Base-by-base conservation (phyloP, 2,888 invertebrate species). In the Lasioglossum morio region DNA sequence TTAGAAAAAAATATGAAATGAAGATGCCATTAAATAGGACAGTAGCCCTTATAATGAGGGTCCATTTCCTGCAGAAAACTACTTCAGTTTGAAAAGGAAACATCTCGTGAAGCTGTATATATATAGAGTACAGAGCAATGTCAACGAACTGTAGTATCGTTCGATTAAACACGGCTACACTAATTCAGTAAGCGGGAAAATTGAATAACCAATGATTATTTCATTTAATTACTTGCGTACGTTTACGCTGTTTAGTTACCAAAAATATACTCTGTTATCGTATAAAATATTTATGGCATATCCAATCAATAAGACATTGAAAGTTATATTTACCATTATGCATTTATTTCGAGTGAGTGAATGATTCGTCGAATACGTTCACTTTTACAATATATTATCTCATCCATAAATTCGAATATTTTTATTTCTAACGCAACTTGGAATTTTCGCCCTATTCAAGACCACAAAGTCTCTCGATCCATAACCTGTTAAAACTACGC, bases 81-180 rank as follows among this genome's bases (percentile, higher is more conserved):
- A 40, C n/a, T 37, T 37, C 5, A 63, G n/a, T 27, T n/a, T 75
- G 30, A 60, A 76, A 79, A 60, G 60, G 19, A 30, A n/a, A 63
- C 27, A 40, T 37, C 4, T 72, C 12, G 73, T 19, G 72, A 48
- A 48, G 63, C 19, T 34, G 43, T 27, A 30, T 14, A 53, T 14
- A 60, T 14, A 16, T 14, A 46, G 27, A 60, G 60, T 60, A 60
- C 70, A 76, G 5, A 34, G 34, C 72, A 30, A 34, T 76, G 76
- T 37, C 73, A 81, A 77, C 57, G 73, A 84, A 77, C 77, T 73
- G 80, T 30, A 80, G 73, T 72, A 27, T 76, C 76, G 43, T 83
- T 53, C 43, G 72, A 80, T 76, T 84, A 53, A 76, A 66, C n/a
- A 43, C 43, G 10, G 27, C 40, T 79, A 12, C 72, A 48, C 27